Conservation (phyloP, 2,797 vertebrate species). For the Ispidina picta region DNA sequence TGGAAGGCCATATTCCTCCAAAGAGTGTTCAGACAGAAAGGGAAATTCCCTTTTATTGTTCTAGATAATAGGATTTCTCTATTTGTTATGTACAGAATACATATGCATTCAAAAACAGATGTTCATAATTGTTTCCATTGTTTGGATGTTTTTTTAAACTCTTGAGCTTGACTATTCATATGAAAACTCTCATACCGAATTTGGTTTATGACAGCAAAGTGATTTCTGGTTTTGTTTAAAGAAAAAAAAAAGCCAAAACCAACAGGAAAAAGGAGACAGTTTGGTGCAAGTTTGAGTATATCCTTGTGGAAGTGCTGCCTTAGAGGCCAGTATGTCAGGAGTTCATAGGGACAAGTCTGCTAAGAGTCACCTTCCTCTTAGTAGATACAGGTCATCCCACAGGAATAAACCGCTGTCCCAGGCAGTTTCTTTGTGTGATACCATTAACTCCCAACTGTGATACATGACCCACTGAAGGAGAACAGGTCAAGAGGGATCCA, state of each 20-base stretch:
- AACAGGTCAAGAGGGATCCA: background rate
- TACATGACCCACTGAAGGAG: background rate
- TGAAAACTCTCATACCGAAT: conserved; percentile 30
- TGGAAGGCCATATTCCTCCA: background rate
- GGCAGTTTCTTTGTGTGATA: background rate
- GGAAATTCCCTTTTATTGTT: conserved; percentile 65
- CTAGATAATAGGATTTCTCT: conserved; percentile 54
- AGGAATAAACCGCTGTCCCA: background rate
- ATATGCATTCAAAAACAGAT: conserved; percentile 52
- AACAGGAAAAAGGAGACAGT: background rate
- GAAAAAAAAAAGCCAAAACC: background rate
- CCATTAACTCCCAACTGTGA: background rate
- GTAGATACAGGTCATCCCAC: background rate
- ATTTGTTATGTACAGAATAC: conserved; percentile 61
- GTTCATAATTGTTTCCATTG: conserved; percentile 42
- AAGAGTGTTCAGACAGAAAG: conserved; percentile 16
- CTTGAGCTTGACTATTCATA: conserved; percentile 53
- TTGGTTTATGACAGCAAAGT: conserved; percentile 46
- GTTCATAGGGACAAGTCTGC: background rate
- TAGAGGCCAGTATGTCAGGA: background rate
- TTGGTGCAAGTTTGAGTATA: background rate
- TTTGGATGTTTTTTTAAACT: conserved; percentile 51
- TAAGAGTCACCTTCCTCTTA: background rate
- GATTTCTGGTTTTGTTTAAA: conserved; percentile 29
- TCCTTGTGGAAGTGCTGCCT: background rate